Evolutionary conservation across 2,888 invertebrate genomes (phyloP).

Genomic region (Idaea straminata): DNA sequence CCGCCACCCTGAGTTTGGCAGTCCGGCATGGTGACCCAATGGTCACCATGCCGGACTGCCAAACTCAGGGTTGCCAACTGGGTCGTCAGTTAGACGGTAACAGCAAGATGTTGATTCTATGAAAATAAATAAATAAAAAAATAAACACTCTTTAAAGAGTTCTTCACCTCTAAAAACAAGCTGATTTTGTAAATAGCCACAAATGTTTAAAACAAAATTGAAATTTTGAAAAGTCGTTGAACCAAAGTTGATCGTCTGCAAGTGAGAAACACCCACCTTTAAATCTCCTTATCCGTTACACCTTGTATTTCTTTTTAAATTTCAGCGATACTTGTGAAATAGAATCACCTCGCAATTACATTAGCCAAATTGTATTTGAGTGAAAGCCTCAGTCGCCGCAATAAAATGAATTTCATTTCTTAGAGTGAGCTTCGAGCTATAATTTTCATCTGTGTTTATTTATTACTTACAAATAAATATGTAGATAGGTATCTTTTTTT

Average conservation of each 20-base stretch:
- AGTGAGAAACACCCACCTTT: background rate
- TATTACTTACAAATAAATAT: conserved; percentile 24
- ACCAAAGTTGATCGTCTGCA: background rate
- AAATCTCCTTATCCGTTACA: background rate
- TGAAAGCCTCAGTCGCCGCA: conserved; percentile 53
- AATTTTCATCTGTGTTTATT: conserved; percentile 45
- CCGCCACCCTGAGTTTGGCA: no score
- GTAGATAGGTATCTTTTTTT: background rate
- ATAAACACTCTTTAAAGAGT: no score
- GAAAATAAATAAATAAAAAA: no score
- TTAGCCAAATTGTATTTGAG: conserved; percentile 69
- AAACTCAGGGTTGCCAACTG: no score
- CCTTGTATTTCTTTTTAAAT: conserved; percentile 5
- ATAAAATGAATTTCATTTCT: conserved; percentile 67
- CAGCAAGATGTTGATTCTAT: no score
- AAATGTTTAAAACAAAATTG: no score
- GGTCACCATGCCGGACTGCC: no score
- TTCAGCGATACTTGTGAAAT: conserved; percentile 34
- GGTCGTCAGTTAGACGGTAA: no score
- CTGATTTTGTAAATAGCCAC: no score
- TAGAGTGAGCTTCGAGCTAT: conserved; percentile 49
- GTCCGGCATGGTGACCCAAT: no score
- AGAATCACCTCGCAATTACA: conserved; percentile 63
- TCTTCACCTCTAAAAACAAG: no score
- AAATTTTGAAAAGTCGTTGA: no score